A percentile compares a stretch with the other conserved stretches of the same genome.
Conservation (phyloP, 2,888 invertebrate genomes). For the Cenopis cana region DNA sequence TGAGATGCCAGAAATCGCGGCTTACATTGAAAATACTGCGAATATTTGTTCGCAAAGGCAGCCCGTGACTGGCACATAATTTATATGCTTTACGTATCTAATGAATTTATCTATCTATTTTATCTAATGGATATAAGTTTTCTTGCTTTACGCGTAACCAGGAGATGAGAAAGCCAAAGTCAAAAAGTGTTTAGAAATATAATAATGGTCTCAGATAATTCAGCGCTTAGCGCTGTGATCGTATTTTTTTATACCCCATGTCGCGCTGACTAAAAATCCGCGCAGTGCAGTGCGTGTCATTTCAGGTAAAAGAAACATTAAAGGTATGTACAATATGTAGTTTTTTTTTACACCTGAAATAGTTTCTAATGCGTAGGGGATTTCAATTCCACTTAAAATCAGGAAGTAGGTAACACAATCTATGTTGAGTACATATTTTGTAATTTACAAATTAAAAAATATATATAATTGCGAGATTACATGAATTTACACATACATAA, state of each 20-base stretch:
- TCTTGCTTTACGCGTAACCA: background rate
- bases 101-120: slow-evolving; percentile 9
- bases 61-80: slow-evolving; percentile 19
- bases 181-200: background rate
- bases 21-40: slow-evolving; percentile 31
- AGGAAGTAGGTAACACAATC: background rate
- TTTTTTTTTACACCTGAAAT: no score
- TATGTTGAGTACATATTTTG: no score
- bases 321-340: no score
- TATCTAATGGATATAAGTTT: background rate
- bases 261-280: background rate
- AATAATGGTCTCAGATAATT: background rate
- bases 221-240: background rate
- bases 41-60: slow-evolving; percentile 38
- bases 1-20: slow-evolving; percentile 41
- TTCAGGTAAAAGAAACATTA: no score
- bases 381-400: background rate
- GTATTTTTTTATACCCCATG: no score
- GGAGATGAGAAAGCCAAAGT: background rate
- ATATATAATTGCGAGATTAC: no score
- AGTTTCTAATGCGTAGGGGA: background rate
- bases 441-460: background rate
- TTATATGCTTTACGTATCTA: slow-evolving; percentile 24
- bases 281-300: background rate
- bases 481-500: no score